Conservation (phyloP, 2,113 vertebrate species). For the Sinocyclocheilus grahami region DNA sequence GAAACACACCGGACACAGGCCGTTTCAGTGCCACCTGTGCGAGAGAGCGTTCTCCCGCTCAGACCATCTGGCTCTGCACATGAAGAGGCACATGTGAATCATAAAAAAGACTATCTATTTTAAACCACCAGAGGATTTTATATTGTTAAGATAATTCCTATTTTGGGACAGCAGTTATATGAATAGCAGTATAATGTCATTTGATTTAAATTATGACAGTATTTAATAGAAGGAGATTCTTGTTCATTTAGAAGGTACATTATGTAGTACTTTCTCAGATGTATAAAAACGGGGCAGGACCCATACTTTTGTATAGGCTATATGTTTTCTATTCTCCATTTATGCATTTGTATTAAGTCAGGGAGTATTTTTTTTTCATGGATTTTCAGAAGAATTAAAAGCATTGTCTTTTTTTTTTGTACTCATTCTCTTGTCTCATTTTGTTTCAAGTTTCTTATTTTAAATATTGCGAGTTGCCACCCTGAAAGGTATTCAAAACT, state of each 20-base stretch:
- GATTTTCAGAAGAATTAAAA: constrained; percentile 28
- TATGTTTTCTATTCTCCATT: constrained; percentile 51
- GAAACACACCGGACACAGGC: constrained; percentile 89
- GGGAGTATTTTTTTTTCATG: constrained; percentile 50
- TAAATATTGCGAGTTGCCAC: background rate
- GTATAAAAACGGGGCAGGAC: constrained; percentile 72
- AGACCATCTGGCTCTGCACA: constrained; percentile 89
- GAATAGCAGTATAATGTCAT: constrained; percentile 57
- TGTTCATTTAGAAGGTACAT: constrained; percentile 56
- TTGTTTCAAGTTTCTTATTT: background rate
- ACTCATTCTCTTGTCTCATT: constrained; percentile 10
- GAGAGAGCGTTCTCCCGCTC: constrained; percentile 90
- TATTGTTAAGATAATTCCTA: constrained; percentile 55
- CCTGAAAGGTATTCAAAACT: background rate
- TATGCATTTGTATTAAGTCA: constrained; percentile 62
- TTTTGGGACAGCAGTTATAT: constrained; percentile 57
- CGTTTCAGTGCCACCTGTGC: constrained; percentile 90
- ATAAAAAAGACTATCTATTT: background rate
- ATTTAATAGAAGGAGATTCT: constrained; percentile 69
- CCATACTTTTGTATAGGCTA: constrained; percentile 64
- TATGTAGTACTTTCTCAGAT: constrained; percentile 67
- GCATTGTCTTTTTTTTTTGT: constrained; percentile 36
- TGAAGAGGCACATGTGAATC: constrained; percentile 89
- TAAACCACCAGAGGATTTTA: constrained; percentile 42
- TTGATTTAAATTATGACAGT: constrained; percentile 75